Evolutionary conservation across 1,140 invertebrate species (phyloP).

Genomic region (Acromyrmex heyeri): DNA sequence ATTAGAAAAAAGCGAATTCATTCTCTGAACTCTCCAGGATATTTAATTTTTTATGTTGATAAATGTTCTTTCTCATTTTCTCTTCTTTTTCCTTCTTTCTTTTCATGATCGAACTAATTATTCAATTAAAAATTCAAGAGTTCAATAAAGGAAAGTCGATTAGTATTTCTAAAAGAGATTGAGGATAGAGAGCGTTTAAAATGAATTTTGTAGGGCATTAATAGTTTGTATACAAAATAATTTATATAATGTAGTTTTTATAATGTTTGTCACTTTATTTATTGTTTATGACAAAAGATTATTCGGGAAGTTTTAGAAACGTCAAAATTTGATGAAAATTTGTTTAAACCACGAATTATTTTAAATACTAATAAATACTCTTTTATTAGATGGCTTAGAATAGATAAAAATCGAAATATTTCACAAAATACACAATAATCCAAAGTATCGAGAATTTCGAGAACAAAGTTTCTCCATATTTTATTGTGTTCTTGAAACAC

Average conservation of each 20-base stretch:
- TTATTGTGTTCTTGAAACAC: neutral
- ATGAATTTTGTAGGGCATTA: constrained; percentile 46
- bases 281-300: neutral
- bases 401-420: neutral
- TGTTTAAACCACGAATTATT: no score
- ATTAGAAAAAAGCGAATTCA: neutral
- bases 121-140: constrained; percentile 9
- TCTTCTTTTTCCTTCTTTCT: neutral
- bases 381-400: neutral
- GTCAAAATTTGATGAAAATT: neutral
- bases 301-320: neutral
- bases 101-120: constrained; percentile 55
- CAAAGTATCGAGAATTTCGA: neutral
- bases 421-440: neutral
- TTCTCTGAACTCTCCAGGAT: neutral
- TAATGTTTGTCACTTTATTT: neutral
- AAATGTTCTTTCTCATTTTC: neutral
- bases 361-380: neutral
- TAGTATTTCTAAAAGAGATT: constrained; percentile 8
- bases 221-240: constrained; percentile 33
- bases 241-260: neutral
- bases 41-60: constrained; percentile 1
- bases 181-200: neutral
- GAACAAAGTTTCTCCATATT: neutral
- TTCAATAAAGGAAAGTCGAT: constrained; percentile 45